Conservation (phyloP, 2,797 vertebrate genomes). For the Phaenicophaeus curvirostris region DNA sequence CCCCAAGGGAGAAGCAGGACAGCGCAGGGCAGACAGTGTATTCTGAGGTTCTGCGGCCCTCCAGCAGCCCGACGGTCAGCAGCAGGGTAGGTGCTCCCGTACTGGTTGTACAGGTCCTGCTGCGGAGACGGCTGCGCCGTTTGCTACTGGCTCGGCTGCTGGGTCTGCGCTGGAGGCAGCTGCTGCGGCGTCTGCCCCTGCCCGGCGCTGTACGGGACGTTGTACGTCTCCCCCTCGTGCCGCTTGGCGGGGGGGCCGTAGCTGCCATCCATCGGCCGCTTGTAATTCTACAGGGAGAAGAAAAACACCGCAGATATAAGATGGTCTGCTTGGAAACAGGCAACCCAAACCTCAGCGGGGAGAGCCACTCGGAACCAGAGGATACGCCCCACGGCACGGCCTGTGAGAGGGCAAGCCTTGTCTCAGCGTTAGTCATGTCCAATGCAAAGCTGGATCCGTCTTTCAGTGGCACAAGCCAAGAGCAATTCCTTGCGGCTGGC, state of each 20-base stretch:
- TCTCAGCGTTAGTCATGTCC: not conserved
- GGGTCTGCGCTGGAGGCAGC: conserved; percentile 86
- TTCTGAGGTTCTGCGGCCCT: conserved; percentile 93
- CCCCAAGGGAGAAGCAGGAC: conserved; percentile 86
- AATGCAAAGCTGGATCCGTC: not conserved
- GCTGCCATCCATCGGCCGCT: conserved; percentile 92
- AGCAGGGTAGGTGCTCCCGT: conserved; percentile 84
- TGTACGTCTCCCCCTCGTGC: conserved; percentile 94
- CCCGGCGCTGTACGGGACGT: conserved; percentile 86
- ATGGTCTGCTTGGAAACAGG: no score
- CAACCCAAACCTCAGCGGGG: not conserved
- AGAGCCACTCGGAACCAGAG: not conserved
- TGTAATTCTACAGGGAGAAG: conserved; percentile 87
- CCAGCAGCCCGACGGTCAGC: conserved; percentile 88
- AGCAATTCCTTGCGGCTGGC: not conserved
- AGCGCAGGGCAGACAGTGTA: conserved; percentile 90
- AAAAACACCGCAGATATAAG: not conserved
- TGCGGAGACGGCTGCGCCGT: conserved; percentile 80
- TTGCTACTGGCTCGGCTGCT: conserved; percentile 86
- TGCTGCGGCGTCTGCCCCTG: conserved; percentile 87
- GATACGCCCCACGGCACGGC: not conserved
- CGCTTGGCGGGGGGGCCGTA: conserved; percentile 96
- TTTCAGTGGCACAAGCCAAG: not conserved
- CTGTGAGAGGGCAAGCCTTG: not conserved
- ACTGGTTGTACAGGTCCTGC: conserved; percentile 95